Conservation (phyloP, 2,888 invertebrate species). For the Eupithecia insigniata region DNA sequence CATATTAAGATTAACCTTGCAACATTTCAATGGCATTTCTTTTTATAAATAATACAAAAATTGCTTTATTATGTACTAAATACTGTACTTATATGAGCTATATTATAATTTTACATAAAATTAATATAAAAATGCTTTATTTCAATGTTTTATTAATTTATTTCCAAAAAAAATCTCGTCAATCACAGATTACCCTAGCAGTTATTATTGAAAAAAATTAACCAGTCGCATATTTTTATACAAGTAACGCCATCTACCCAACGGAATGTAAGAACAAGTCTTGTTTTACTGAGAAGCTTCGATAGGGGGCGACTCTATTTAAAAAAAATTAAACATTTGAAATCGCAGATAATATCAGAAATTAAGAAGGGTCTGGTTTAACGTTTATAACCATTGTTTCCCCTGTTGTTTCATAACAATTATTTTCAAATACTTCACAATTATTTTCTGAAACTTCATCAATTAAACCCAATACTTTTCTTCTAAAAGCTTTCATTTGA, state of each 20-base stretch:
- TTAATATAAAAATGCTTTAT: neutral
- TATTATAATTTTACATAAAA: neutral
- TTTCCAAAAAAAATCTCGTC: neutral
- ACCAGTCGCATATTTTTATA: neutral
- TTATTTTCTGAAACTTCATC: slow-evolving; percentile 50
- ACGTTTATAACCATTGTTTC: slow-evolving; percentile 22
- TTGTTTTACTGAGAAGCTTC: neutral
- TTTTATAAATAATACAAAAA: neutral
- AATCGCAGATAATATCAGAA: neutral
- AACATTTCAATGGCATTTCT: slow-evolving; percentile 3
- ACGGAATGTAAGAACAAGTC: neutral
- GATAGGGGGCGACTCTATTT: neutral
- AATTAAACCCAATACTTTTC: slow-evolving; percentile 54
- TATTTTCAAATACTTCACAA: slow-evolving; percentile 1
- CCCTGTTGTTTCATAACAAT: neutral
- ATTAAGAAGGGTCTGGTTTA: slow-evolving; percentile 37
- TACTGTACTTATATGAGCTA: neutral
- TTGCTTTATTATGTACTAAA: neutral
- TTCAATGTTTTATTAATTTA: neutral
- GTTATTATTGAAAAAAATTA: neutral
- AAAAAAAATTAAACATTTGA: neutral
- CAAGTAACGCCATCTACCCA: slow-evolving; percentile 27
- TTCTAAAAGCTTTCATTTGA: slow-evolving; percentile 58
- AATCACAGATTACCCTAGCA: neutral
- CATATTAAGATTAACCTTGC: neutral